Conservation (phyloP, 2,113 vertebrate genomes). For the Jaculus jaculus region DNA sequence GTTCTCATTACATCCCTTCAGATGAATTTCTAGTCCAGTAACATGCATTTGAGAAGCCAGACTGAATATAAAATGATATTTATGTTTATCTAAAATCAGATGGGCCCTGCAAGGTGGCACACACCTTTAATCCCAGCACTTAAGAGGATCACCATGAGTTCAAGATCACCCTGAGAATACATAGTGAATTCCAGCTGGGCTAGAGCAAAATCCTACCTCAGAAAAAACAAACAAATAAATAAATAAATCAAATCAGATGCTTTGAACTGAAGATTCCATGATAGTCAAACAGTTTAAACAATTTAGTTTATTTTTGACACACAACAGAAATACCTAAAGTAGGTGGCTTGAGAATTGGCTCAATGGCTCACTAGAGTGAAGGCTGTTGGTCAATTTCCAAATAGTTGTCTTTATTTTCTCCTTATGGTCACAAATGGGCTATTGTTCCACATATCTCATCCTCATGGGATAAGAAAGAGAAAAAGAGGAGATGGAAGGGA, state of each 20-base stretch:
- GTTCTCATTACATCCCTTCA: background rate
- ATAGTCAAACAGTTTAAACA: conserved; percentile 4
- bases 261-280: background rate
- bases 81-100: background rate
- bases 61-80: background rate
- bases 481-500: too few relatives aligned
- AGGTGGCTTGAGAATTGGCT: background rate
- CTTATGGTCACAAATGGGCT: background rate
- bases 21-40: background rate
- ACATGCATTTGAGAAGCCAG: background rate
- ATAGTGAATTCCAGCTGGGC: too few relatives aligned
- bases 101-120: background rate
- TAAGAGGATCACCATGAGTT: too few relatives aligned
- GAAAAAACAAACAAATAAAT: too few relatives aligned
- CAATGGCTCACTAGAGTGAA: background rate
- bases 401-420: background rate
- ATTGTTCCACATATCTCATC: background rate
- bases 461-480: background rate
- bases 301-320: conserved; percentile 1
- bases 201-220: too few relatives aligned
- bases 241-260: too few relatives aligned
- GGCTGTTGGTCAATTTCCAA: background rate
- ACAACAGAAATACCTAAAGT: background rate
- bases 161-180: too few relatives aligned
- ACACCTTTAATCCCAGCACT: too few relatives aligned